Evolutionary conservation across 2,888 invertebrate genomes (phyloP), one percentile per base, ranked within the genome.

Genomic region (Pyrrhosoma nymphula): DNA sequence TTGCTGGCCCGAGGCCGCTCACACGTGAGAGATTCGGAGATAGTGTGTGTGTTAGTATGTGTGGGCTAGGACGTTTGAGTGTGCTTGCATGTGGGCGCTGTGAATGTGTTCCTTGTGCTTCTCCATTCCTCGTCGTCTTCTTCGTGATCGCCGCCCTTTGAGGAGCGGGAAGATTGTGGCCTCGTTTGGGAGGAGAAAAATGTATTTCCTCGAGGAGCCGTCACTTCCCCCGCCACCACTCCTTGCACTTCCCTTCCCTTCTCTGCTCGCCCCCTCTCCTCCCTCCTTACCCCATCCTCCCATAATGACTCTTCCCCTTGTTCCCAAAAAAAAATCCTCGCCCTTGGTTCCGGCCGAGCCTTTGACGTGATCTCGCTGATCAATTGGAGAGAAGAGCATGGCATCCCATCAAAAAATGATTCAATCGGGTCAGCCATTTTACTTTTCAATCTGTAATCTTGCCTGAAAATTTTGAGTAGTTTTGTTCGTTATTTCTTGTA

Each of bases 171-270:
- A 82, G 82, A 82, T 35, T 82, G 82, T 35, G 82, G 82, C 82
- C 82, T 82, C 82, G 82, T 82, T 35, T 82, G 82, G 82, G 82
- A 35, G n/a, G 82, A 82, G 20, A 47, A 47, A 82, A 35, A 82
- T 82, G n/a, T 82, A 35, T 82, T 82, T 35, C 26, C 35, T 82
- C 82, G 14, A 82, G 82, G 82, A 82, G 82, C 26, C 82, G 82
- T 82, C 82, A 18, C 30, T 82, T 89, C 0, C 55, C 55, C 20
- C 55, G 2, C 55, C 12, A 0, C 35, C 82, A 12, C 55, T 82
- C 82, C 82, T 12, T 82, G 35, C 12, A 1, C n/a, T 82, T n/a
- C 60, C 20, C 20, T 60, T 12, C 20, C 12, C 60, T 60, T 2
- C 20, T 20, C 16, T 60, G 16, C 60, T 26, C 89, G n/a, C 55